Evolutionary conservation across 2,797 vertebrate species (phyloP), one percentile per base, ranked within the genome.

Genomic region (Neoniphon sammara): DNA sequence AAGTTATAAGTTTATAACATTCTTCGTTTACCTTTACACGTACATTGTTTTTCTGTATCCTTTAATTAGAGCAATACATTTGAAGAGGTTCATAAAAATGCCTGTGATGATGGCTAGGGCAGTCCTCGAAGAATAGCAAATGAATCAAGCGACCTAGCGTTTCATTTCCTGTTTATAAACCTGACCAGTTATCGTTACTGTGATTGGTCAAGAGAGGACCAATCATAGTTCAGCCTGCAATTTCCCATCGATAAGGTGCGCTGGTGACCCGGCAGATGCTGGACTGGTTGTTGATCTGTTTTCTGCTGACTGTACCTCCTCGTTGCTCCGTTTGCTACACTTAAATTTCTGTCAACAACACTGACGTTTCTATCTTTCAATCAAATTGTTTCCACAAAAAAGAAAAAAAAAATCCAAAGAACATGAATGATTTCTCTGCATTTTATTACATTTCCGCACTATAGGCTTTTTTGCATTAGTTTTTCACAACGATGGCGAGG

Each of bases 391-490:
- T 49, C 47, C 47, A n/a, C 18, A 2, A 7, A 31, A 9, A 53
- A 36, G 56, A 46, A 46, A 66, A 67, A 0, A n/a, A n/a, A n/a
- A n/a, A n/a, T n/a, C 25, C 50, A 73, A 18, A 77, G 73, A 75
- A 47, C 23, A 17, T 0, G 0, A 36, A 3, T 21, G 7, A 9
- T 66, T 73, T 82, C 54, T 72, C 57, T 54, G 59, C 47, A 60
- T 85, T 91, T 91, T 88, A 89, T 85, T 90, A 83, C 77, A 84
- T 88, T 82, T 91, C 85, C 89, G 81, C 85, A 87, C 80, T 88
- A 78, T 72, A 81, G 82, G 57, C 52, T 79, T 85, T 85, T 88
- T 87, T 82, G 66, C 88, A 88, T 87, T 82, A 57, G 6, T 74
- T 86, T 83, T 88, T 89, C 78, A 91, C 88, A 88, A 91, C 78